phyloP scores from a whole-genome alignment of 2,888 invertebrate genomes.

The Euclidia mi region DNA sequence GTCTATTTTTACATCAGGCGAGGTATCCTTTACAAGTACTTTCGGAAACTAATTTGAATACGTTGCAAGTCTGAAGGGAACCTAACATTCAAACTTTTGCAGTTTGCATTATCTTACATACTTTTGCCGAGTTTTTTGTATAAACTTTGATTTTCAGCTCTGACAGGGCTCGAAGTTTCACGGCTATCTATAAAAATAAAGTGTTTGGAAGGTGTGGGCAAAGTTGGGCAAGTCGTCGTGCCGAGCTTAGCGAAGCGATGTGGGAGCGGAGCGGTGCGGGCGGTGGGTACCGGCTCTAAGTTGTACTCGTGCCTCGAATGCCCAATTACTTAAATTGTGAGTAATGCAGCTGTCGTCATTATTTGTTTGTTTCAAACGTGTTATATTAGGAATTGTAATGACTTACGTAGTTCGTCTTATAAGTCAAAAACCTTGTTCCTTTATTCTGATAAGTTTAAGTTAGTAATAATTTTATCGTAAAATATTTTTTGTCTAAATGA shows the following conservation, averaged over 20 bases:
- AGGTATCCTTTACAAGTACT: slow-evolving; percentile 38
- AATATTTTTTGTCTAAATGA: too few relatives aligned
- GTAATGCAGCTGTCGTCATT: slow-evolving; percentile 48
- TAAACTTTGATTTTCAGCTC: slow-evolving; percentile 64
- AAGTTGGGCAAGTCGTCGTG: slow-evolving; percentile 42
- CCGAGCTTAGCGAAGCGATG: slow-evolving; percentile 31
- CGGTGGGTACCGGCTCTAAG: slow-evolving; percentile 33
- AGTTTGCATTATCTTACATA: slow-evolving; percentile 58
- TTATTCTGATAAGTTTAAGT: too few relatives aligned
- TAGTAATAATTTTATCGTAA: too few relatives aligned
- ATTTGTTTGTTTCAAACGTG: slow-evolving; percentile 37
- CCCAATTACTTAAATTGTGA: slow-evolving; percentile 8
- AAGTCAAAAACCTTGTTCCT: too few relatives aligned
- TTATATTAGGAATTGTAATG: slow-evolving; percentile 13
- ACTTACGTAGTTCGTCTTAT: too few relatives aligned
- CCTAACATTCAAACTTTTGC: slow-evolving; percentile 59
- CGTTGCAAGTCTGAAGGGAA: slow-evolving; percentile 53
- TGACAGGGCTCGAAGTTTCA: slow-evolving; percentile 56
- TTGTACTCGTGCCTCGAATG: slow-evolving; percentile 28
- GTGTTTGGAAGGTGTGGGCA: slow-evolving; percentile 36
- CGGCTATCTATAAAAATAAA: slow-evolving; percentile 62
- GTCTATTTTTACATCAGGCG: slow-evolving; percentile 19
- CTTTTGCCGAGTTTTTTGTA: slow-evolving; percentile 48
- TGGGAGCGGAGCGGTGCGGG: slow-evolving; percentile 14
- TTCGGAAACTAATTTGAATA: slow-evolving; percentile 55